phyloP scores from a whole-genome alignment of 2,797 vertebrate species.

The Lagorchestes hirsutus region DNA sequence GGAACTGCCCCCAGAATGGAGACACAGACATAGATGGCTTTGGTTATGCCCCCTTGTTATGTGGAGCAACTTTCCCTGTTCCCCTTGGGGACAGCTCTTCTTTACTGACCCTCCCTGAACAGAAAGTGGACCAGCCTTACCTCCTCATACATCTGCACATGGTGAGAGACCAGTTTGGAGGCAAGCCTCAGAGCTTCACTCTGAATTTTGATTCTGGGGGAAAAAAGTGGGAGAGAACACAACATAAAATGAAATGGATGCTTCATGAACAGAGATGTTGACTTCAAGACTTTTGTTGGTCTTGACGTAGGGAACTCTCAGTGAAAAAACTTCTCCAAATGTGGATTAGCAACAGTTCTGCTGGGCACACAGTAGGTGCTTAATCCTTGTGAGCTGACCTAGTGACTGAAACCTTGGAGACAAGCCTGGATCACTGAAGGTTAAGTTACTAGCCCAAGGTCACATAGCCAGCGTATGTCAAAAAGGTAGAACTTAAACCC shows the following conservation, averaged over 20 bases:
- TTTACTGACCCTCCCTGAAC: neutral
- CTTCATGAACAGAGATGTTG: neutral
- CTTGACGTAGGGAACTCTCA: neutral
- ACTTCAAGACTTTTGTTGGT: neutral
- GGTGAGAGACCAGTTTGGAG: constrained; percentile 89
- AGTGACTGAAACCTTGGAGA: neutral
- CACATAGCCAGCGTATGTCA: neutral
- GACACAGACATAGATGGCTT: constrained; percentile 41
- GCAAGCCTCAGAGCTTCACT: constrained; percentile 90
- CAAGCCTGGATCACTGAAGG: neutral
- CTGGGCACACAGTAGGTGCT: neutral
- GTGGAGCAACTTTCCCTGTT: neutral
- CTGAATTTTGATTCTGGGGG: constrained; percentile 92
- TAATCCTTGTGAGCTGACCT: neutral
- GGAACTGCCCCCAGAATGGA: neutral
- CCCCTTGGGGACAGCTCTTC: neutral
- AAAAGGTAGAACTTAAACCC: neutral
- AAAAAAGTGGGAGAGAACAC: constrained; percentile 55
- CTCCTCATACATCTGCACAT: constrained; percentile 85
- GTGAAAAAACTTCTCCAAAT: neutral
- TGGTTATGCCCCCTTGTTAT: neutral
- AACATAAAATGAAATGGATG: neutral
- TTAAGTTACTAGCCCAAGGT: neutral
- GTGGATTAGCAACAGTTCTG: neutral
- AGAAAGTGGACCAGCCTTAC: constrained; percentile 84